These are phyloP conservation scores for Drosophila saltans DNA, from an alignment of 1,140 invertebrate genomes.

Conservation along the genomic window DNA sequence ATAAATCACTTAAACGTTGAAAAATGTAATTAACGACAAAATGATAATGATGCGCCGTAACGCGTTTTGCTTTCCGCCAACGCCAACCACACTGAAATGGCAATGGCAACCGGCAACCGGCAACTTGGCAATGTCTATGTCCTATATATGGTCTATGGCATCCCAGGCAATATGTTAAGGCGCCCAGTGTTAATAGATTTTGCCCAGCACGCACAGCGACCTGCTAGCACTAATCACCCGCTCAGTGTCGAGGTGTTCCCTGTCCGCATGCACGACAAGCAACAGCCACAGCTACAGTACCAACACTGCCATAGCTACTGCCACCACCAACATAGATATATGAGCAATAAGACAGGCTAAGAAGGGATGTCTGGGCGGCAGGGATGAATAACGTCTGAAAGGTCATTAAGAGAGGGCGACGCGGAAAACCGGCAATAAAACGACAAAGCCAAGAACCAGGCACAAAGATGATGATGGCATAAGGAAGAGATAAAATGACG, in stretches of 20 bases:
- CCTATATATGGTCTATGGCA: slow-evolving; percentile 2
- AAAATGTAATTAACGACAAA: slow-evolving; percentile 82
- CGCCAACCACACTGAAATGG: slow-evolving; percentile 8
- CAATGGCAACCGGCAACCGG: slow-evolving; percentile 14
- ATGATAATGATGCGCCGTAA: slow-evolving; percentile 76
- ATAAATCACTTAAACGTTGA: slow-evolving; percentile 80
- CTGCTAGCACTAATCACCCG: slow-evolving; percentile 60
- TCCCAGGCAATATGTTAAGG: slow-evolving; percentile 53
- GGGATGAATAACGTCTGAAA: slow-evolving; percentile 27
- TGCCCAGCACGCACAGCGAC: slow-evolving; percentile 33
- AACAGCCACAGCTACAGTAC: not conserved
- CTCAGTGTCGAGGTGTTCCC: slow-evolving; percentile 43
- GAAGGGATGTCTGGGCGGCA: not conserved
- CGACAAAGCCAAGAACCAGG: slow-evolving; percentile 67
- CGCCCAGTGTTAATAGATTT: slow-evolving; percentile 70
- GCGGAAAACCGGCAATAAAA: slow-evolving; percentile 77
- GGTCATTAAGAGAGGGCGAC: slow-evolving; percentile 70
- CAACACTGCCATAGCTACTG: slow-evolving; percentile 5
- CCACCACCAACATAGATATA: slow-evolving; percentile 6
- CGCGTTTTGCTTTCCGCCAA: slow-evolving; percentile 51
- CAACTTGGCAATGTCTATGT: not conserved
- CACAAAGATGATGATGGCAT: slow-evolving; percentile 58
- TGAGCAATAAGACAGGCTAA: not conserved
- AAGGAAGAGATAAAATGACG: slow-evolving; percentile 77
- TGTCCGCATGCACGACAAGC: slow-evolving; percentile 1